Evolutionary conservation across 1,140 invertebrate species (phyloP).

Genomic region (Drosophila micromelanica): DNA sequence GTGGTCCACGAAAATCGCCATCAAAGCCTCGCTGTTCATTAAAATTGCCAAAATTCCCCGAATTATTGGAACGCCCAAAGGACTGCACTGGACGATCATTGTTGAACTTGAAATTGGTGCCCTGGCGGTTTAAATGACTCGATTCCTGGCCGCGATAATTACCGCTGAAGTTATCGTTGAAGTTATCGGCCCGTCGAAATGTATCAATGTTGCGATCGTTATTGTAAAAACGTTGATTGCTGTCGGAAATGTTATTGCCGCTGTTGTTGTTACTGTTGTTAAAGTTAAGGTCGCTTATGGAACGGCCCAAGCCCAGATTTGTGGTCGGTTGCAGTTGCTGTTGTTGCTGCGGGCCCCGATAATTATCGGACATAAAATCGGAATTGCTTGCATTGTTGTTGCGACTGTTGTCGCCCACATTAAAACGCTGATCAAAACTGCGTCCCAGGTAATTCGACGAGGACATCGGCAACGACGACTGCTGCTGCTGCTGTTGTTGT

Average conservation of each 20-base stretch:
- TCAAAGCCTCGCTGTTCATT: constrained; percentile 11
- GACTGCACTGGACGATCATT: constrained; percentile 10
- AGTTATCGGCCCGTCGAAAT: constrained; percentile 38
- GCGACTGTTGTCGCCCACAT: neutral
- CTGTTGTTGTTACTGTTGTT: neutral
- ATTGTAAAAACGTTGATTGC: constrained; percentile 28
- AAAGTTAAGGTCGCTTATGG: constrained; percentile 23
- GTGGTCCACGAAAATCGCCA: constrained; percentile 21
- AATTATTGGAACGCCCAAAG: constrained; percentile 8
- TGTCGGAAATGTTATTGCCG: constrained; percentile 5
- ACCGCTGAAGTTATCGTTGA: constrained; percentile 30
- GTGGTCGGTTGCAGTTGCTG: constrained; percentile 2
- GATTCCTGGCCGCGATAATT: constrained; percentile 11
- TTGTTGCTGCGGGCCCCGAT: constrained; percentile 7
- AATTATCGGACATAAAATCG: constrained; percentile 5
- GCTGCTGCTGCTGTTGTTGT: constrained; percentile 11
- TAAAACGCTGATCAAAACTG: constrained; percentile 19
- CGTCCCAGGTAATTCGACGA: constrained; percentile 21
- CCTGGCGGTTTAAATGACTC: constrained; percentile 11
- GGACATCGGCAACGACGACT: neutral
- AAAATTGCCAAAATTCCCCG: constrained; percentile 21
- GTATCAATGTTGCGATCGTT: constrained; percentile 36
- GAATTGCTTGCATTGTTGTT: neutral
- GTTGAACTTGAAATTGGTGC: constrained; percentile 25
- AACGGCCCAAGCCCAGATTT: constrained; percentile 19